Evolutionary conservation across 2,113 vertebrate species (phyloP).

Genomic region (Elanus axillaris): DNA sequence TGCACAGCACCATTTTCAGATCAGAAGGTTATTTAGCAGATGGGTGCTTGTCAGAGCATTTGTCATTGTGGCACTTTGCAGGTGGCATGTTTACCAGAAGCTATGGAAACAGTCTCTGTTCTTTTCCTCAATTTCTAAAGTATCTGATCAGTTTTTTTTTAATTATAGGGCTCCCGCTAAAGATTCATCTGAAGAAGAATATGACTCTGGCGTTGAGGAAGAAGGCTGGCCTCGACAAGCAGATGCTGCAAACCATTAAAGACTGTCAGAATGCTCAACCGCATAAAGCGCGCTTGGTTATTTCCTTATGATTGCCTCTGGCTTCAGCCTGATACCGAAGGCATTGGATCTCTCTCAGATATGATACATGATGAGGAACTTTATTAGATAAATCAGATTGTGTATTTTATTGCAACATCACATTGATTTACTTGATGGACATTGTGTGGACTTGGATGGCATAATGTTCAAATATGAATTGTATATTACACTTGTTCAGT

Average conservation of each 20-base stretch:
- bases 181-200: conserved; percentile 89
- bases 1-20: background rate
- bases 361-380: conserved; percentile 48
- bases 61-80: background rate
- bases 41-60: background rate
- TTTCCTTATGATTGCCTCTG: conserved; percentile 50
- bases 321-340: conserved; percentile 58
- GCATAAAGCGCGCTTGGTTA: conserved; percentile 48
- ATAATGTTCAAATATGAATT: conserved; percentile 69
- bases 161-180: conserved; percentile 85
- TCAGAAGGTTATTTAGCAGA: background rate
- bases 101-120: background rate
- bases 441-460: conserved; percentile 60
- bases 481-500: conserved; percentile 73
- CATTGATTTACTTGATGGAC: conserved; percentile 68
- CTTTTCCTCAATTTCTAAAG: background rate
- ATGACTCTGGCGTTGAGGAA: conserved; percentile 92
- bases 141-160: conserved; percentile 40
- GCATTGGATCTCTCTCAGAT: conserved; percentile 42
- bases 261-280: background rate
- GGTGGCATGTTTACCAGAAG: background rate
- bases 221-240: conserved; percentile 95
- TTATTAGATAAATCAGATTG: conserved; percentile 63
- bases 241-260: conserved; percentile 93
- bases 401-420: conserved; percentile 65